Base-by-base conservation (phyloP, 2,797 vertebrate species). In the Enteromius anoplus region DNA sequence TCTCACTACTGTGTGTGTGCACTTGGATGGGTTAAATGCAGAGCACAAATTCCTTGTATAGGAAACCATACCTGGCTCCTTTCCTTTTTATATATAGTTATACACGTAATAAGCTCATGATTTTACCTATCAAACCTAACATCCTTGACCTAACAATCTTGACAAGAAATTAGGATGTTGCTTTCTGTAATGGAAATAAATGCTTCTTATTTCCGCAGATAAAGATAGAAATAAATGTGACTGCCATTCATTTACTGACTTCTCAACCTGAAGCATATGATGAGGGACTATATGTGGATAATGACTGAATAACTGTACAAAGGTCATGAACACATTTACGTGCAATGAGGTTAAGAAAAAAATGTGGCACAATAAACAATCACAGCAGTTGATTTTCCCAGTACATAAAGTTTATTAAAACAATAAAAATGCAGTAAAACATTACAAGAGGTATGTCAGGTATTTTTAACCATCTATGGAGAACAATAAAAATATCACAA, bases 181-280 rank as follows among this genome's bases (percentile, higher is more conserved):
- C n/a, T 42, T 75, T 26, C 34, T 60, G 53, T n/a, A 42, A 58
- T 58, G 53, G 58, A 47, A 64, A 47, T 47, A 47, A 65, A n/a
- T 65, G n/a, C 60, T 64, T 47, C 9, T 19, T 47, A 78, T 65
- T 64, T 78, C 75, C 75, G 32, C n/a, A 78, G 55, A 32, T 58
- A 19, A 6, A 78, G 58, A 47, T 60, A 64, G 60, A 78, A 47
- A 65, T 60, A 76, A 60, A 40, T 9, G 11, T 75, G 70, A 34
- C 49, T 55, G 26, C 10, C 26, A 21, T 72, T 51, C 5, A 37
- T 34, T n/a, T 75, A 45, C 14, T 19, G 23, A 26, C 58, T 21
- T 65, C 15, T 32, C 40, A 65, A n/a, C 42, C 42, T 78, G 5
- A 45, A 77, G 37, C 40, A 32, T 64, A 42, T 45, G 42, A 19